Conservation (phyloP, 2,888 invertebrate species). For the Hoplodrina ambigua region DNA sequence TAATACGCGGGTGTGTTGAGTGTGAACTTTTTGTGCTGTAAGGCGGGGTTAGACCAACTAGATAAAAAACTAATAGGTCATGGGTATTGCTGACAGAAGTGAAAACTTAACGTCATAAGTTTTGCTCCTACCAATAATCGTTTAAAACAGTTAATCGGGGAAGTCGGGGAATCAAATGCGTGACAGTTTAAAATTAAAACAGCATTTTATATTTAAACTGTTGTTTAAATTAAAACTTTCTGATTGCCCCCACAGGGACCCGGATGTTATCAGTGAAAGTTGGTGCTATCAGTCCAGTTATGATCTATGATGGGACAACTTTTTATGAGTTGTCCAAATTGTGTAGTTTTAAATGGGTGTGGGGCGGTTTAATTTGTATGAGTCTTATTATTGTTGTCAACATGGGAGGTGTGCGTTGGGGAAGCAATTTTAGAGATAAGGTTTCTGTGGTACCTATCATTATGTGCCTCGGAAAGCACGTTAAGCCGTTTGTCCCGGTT, state of each 20-base stretch:
- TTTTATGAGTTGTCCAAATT: slow-evolving; percentile 55
- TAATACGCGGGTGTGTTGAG: no score
- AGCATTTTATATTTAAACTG: slow-evolving; percentile 52
- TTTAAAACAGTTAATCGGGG: no score
- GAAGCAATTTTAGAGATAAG: neutral
- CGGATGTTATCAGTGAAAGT: slow-evolving; percentile 51
- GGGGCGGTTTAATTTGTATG: slow-evolving; percentile 39
- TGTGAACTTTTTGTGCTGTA: neutral
- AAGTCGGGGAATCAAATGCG: slow-evolving; percentile 9
- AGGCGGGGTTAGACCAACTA: no score
- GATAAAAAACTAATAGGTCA: no score
- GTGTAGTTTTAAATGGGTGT: slow-evolving; percentile 35
- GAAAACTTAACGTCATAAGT: no score
- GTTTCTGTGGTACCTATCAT: slow-evolving; percentile 22
- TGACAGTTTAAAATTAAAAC: slow-evolving; percentile 48
- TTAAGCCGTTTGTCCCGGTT: no score
- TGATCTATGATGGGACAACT: slow-evolving; percentile 49
- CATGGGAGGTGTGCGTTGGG: slow-evolving; percentile 1
- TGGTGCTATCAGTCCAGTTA: slow-evolving; percentile 43
- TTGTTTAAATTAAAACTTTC: slow-evolving; percentile 60
- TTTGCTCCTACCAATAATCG: no score
- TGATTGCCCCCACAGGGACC: slow-evolving; percentile 38
- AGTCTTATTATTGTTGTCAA: slow-evolving; percentile 53
- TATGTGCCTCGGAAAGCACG: no score
- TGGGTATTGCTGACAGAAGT: no score